Conservation (phyloP, 1,140 invertebrate species). For the Zaprionus taronus region DNA sequence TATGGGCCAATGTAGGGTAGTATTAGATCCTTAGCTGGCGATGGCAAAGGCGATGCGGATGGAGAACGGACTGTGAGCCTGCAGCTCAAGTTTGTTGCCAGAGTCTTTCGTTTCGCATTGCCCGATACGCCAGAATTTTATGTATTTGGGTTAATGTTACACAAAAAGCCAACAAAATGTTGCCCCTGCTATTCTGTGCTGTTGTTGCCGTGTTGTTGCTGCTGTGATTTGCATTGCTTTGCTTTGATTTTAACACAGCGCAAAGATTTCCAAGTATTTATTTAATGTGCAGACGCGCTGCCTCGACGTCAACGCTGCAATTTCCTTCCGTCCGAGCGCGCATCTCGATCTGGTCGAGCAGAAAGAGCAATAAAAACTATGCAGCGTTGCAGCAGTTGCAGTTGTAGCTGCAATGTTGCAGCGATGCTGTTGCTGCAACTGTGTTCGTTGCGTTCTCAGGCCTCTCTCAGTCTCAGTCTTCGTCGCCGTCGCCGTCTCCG, state of each 20-base stretch:
- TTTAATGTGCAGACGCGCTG: conserved; percentile 68
- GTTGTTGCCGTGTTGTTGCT: conserved; percentile 3
- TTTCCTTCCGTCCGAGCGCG: conserved; percentile 71
- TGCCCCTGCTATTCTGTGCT: conserved; percentile 3
- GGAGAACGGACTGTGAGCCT: conserved; percentile 36
- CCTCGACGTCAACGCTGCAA: conserved; percentile 51
- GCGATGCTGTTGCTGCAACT: conserved; percentile 18
- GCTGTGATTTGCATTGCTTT: conserved; percentile 66
- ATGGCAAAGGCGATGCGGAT: conserved; percentile 9
- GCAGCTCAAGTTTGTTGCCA: conserved; percentile 61
- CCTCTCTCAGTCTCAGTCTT: background rate
- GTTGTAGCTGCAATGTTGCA: conserved; percentile 13
- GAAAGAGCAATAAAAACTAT: conserved; percentile 38
- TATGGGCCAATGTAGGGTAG: conserved; percentile 46
- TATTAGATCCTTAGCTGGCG: conserved; percentile 66
- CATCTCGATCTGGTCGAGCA: conserved; percentile 62
- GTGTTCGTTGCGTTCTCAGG: conserved; percentile 65
- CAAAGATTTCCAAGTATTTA: conserved; percentile 73
- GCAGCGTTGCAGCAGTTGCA: conserved; percentile 4
- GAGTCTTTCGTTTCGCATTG: conserved; percentile 59
- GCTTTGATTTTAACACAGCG: conserved; percentile 76
- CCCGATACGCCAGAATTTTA: conserved; percentile 57
- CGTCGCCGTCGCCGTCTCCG: too few species aligned
- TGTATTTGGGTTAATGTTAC: conserved; percentile 83
- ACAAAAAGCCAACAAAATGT: conserved; percentile 44